phyloP scores from a whole-genome alignment of 1,140 invertebrate genomes.

The Caenorhabditis elegans region DNA sequence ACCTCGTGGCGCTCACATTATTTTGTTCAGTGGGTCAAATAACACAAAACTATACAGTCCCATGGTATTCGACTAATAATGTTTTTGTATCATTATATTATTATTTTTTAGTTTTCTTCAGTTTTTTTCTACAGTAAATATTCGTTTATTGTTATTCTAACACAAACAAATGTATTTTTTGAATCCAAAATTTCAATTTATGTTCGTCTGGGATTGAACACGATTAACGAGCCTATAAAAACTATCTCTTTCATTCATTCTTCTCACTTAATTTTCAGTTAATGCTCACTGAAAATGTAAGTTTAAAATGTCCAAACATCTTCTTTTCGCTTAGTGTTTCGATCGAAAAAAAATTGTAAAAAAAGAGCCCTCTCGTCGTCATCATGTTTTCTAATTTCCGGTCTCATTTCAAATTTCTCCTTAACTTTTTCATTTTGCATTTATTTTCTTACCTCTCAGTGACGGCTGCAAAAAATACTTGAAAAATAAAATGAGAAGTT shows the following conservation, averaged over 20 bases:
- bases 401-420: background rate
- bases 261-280: background rate
- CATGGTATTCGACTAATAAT: background rate
- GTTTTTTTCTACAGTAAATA: background rate
- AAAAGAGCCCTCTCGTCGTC: too few relatives aligned
- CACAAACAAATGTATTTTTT: too few relatives aligned
- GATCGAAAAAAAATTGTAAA: too few relatives aligned
- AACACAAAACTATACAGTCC: background rate
- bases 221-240: slow-evolving; percentile 21
- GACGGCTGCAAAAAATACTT: too few relatives aligned
- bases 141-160: too few relatives aligned
- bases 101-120: background rate
- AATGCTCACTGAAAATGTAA: background rate
- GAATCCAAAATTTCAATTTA: background rate
- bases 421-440: background rate
- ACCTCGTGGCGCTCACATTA: background rate
- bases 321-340: too few relatives aligned
- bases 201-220: slow-evolving; percentile 27
- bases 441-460: background rate
- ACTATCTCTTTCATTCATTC: background rate
- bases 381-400: slow-evolving; percentile 21
- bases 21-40: background rate
- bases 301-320: slow-evolving; percentile 23
- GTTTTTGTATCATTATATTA: too few relatives aligned
- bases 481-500: too few relatives aligned